These are phyloP conservation scores for Leptinotarsa undecemlineata DNA, from an alignment of 1,140 invertebrate genomes.

Conservation along the genomic window DNA sequence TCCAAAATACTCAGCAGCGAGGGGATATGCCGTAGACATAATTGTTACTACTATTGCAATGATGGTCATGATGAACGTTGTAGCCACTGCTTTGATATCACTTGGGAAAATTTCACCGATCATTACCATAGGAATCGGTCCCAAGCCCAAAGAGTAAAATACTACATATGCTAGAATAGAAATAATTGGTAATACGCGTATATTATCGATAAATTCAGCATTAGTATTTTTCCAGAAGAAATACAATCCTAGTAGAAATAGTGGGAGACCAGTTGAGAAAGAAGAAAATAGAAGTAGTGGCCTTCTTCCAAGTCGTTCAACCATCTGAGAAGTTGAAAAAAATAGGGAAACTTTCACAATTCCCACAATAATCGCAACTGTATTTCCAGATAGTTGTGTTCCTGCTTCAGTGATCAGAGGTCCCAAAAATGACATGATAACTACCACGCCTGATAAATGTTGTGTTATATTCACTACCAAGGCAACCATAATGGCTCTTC, in stretches of 20 bases:
- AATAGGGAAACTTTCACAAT: slow-evolving; percentile 69
- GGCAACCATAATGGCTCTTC: slow-evolving; percentile 70
- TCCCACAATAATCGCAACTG: slow-evolving; percentile 73
- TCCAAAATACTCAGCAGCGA: slow-evolving; percentile 11
- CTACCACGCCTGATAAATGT: slow-evolving; percentile 73
- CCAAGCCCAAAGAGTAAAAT: slow-evolving; percentile 74
- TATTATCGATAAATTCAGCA: slow-evolving; percentile 55
- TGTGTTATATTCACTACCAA: slow-evolving; percentile 73
- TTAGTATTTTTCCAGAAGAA: slow-evolving; percentile 62
- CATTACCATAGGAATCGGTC: slow-evolving; percentile 83
- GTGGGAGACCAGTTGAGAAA: slow-evolving; percentile 61
- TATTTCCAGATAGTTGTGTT: slow-evolving; percentile 58
- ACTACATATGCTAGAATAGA: slow-evolving; percentile 70
- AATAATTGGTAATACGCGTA: slow-evolving; percentile 65
- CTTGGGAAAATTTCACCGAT: slow-evolving; percentile 82
- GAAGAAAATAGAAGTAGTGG: slow-evolving; percentile 72
- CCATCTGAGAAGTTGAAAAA: slow-evolving; percentile 63
- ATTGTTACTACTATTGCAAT: neutral
- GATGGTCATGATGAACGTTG: slow-evolving; percentile 62
- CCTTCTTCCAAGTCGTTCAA: slow-evolving; percentile 72
- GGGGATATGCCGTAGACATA: neutral
- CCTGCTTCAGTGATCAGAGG: slow-evolving; percentile 1
- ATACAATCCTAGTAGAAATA: slow-evolving; percentile 62
- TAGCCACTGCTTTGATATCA: slow-evolving; percentile 74
- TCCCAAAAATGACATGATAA: slow-evolving; percentile 10